phyloP scores from a whole-genome alignment of 2,888 invertebrate genomes.

The Drosophila conformis region DNA sequence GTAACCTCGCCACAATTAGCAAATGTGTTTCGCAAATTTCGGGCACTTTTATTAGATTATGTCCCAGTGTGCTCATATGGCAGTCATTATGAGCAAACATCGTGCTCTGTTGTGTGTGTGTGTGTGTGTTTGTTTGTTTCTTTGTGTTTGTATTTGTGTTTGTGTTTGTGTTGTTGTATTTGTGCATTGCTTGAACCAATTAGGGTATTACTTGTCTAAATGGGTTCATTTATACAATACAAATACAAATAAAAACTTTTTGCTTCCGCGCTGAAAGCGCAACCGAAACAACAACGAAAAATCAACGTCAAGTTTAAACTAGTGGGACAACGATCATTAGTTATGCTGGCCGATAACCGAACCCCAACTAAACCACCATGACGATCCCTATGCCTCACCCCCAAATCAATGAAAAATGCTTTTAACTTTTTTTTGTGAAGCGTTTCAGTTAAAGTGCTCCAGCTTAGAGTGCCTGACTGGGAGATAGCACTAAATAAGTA shows the following conservation, averaged over 20 bases:
- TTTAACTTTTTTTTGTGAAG: slow-evolving; percentile 41
- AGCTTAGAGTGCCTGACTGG: background rate
- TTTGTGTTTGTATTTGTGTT: slow-evolving; percentile 5
- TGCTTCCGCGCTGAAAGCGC: slow-evolving; percentile 2
- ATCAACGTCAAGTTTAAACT: slow-evolving; percentile 33
- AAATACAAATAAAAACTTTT: slow-evolving; percentile 44
- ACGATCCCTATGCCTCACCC: background rate
- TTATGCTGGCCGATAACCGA: slow-evolving; percentile 12
- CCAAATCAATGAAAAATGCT: slow-evolving; percentile 46
- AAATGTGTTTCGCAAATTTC: slow-evolving; percentile 54
- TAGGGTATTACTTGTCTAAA: slow-evolving; percentile 68
- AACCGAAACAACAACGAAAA: background rate
- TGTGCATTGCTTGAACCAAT: slow-evolving; percentile 58
- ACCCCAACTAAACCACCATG: background rate
- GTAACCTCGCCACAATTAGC: slow-evolving; percentile 53
- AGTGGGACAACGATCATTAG: slow-evolving; percentile 30
- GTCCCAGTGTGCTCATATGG: slow-evolving; percentile 44
- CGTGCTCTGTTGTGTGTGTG: slow-evolving; percentile 10
- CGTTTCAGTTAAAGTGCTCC: background rate
- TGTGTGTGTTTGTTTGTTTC: background rate
- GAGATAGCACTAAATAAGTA: background rate
- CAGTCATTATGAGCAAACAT: slow-evolving; percentile 37
- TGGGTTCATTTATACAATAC: slow-evolving; percentile 30
- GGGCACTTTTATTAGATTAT: slow-evolving; percentile 47
- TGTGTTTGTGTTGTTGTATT: slow-evolving; percentile 9